Percentiles rank a stretch among this genome's conserved stretches.
phyloP scores from a whole-genome alignment of 2,888 invertebrate species.

The Ormyrus nitidulus region DNA sequence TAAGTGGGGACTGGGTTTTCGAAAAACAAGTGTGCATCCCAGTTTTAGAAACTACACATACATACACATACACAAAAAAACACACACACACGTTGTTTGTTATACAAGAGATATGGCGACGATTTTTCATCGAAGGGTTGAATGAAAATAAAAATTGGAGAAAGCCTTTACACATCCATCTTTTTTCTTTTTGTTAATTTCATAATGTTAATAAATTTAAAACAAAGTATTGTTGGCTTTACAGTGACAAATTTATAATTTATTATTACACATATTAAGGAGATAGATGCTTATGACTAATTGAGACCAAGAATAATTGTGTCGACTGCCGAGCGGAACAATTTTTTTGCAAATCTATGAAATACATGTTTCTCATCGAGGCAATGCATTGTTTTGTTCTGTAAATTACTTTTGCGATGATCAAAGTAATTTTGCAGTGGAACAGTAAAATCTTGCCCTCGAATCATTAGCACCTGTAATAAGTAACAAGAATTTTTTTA shows the following conservation, averaged over 20 bases:
- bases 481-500: slow-evolving; percentile 52
- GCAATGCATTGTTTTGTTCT: slow-evolving; percentile 49
- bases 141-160: slow-evolving; percentile 71
- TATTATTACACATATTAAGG: slow-evolving; percentile 57
- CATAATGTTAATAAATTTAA: slow-evolving; percentile 58
- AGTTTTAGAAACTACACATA: slow-evolving; percentile 62
- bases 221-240: slow-evolving; percentile 55
- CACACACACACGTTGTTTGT: slow-evolving; percentile 68
- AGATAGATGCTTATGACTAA: slow-evolving; percentile 61
- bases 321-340: slow-evolving; percentile 66
- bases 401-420: slow-evolving; percentile 51
- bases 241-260: slow-evolving; percentile 57
- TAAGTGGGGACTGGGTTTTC: slow-evolving; percentile 67
- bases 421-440: slow-evolving; percentile 52
- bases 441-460: slow-evolving; percentile 45
- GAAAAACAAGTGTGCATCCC: slow-evolving; percentile 64
- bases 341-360: slow-evolving; percentile 62
- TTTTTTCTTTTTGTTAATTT: slow-evolving; percentile 67
- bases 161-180: slow-evolving; percentile 70
- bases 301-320: slow-evolving; percentile 61
- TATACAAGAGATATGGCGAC: slow-evolving; percentile 71
- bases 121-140: slow-evolving; percentile 70
- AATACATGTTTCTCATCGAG: slow-evolving; percentile 46
- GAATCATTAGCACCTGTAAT: slow-evolving; percentile 56
- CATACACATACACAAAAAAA: slow-evolving; percentile 59